These are phyloP conservation scores for Bactericera cockerelli DNA, from an alignment of 1,140 invertebrate genomes.

Conservation along the genomic window DNA sequence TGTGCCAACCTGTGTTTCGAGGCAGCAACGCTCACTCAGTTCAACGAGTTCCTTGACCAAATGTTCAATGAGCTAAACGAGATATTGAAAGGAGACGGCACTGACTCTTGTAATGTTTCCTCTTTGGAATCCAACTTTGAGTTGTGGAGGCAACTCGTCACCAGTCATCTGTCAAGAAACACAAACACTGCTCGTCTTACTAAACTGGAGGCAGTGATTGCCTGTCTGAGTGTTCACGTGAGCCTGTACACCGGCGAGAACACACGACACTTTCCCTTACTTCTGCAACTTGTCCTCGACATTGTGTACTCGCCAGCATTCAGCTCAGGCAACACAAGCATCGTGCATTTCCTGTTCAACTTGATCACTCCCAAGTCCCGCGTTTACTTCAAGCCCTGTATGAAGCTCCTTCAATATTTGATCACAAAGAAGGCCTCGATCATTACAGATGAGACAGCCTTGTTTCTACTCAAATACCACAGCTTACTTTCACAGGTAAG, in stretches of 20 bases:
- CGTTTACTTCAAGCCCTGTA: neutral
- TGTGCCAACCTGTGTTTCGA: neutral
- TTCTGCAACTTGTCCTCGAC: neutral
- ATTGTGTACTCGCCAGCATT: neutral
- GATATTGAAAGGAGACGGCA: neutral
- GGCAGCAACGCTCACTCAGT: neutral
- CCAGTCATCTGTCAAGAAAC: neutral
- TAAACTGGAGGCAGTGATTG: neutral
- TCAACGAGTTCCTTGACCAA: neutral
- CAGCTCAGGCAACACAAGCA: neutral
- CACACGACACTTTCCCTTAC: neutral
- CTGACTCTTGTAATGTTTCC: neutral
- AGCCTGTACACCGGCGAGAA: neutral
- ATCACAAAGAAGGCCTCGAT: neutral
- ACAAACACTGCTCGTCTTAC: neutral
- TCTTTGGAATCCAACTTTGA: neutral
- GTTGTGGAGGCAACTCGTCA: neutral
- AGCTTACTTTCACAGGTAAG: too few relatives aligned
- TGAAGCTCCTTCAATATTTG: neutral
- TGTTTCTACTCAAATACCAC: neutral
- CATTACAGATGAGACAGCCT: neutral
- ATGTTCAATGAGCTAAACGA: neutral
- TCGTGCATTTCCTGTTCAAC: neutral
- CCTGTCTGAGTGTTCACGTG: neutral
- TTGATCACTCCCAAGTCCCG: neutral